Evolutionary conservation across 2,113 vertebrate genomes (phyloP).

Genomic region (Trinectes maculatus): DNA sequence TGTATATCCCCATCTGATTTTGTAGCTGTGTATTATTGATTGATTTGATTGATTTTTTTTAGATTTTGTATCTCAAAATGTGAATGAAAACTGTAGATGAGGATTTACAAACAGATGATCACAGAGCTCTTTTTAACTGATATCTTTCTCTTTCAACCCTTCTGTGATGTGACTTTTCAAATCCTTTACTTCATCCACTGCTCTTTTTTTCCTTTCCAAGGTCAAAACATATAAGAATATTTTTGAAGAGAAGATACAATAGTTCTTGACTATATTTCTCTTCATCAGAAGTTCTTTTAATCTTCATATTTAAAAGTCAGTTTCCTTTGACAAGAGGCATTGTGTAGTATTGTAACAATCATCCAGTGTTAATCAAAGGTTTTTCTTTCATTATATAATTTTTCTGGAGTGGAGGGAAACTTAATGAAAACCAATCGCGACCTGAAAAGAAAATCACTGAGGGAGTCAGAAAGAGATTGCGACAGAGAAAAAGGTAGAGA

Average conservation of each 20-base stretch:
- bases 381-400: neutral
- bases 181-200: conserved; percentile 1
- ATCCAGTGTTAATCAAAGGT: too few species aligned
- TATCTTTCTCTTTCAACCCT: neutral
- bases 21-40: neutral
- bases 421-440: neutral
- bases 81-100: neutral
- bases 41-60: neutral
- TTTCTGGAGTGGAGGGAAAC: neutral
- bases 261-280: neutral
- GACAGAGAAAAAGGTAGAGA: neutral
- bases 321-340: too few species aligned
- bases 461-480: conserved; percentile 7
- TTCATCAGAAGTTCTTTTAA: neutral
- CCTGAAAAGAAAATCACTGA: neutral
- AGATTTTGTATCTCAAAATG: neutral
- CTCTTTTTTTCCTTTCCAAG: neutral
- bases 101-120: conserved; percentile 14
- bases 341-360: too few species aligned
- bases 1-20: neutral
- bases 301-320: too few species aligned
- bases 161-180: neutral
- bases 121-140: too few species aligned
- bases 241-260: too few species aligned
- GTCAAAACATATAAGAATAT: neutral